These are phyloP conservation scores for Vicugna pacos DNA, from an alignment of 2,113 vertebrate genomes.

Conservation along the genomic window DNA sequence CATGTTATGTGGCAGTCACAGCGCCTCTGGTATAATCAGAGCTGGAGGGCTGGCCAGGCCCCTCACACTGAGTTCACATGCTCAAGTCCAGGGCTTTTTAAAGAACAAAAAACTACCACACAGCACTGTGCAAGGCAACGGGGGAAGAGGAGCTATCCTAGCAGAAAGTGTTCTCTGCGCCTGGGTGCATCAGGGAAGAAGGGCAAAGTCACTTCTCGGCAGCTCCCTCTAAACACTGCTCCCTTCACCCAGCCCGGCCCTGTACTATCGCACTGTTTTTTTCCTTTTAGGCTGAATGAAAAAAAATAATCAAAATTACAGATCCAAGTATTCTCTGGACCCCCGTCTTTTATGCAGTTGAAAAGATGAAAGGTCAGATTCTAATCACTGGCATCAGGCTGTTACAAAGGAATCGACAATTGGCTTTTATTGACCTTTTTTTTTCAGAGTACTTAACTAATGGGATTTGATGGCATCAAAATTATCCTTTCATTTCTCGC, in stretches of 20 bases:
- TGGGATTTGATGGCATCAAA: background rate
- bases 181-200: rapidly evolving
- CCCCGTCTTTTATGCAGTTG: background rate
- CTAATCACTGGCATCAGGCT: background rate
- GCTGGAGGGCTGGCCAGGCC: background rate
- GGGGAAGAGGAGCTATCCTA: rapidly evolving
- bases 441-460: constrained; percentile 5
- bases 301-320: background rate
- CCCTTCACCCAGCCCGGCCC: background rate
- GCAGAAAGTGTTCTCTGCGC: rapidly evolving
- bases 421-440: background rate
- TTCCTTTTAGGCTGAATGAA: background rate
- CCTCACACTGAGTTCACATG: rapidly evolving
- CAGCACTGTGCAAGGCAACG: rapidly evolving
- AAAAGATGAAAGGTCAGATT: constrained; percentile 35
- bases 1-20: background rate
- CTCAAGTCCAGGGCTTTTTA: too few species aligned
- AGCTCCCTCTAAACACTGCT: rapidly evolving
- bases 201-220: background rate
- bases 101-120: too few species aligned
- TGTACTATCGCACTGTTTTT: background rate
- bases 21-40: rapidly evolving
- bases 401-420: background rate
- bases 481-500: background rate
- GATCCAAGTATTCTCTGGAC: background rate